These are phyloP conservation scores for Gambusia holbrooki DNA, from an alignment of 2,113 vertebrate species.

Conservation along the genomic window DNA sequence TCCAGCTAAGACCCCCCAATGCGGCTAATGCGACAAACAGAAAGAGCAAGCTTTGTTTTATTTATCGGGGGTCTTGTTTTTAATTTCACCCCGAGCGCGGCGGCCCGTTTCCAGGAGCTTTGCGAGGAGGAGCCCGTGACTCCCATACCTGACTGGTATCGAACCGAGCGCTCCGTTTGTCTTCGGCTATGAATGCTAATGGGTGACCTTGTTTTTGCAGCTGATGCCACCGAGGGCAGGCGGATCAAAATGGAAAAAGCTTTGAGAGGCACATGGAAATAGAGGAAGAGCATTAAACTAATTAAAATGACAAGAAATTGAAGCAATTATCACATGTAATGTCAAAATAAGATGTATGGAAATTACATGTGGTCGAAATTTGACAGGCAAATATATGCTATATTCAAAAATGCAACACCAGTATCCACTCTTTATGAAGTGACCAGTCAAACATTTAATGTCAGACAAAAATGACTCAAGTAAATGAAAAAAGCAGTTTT, in stretches of 20 bases:
- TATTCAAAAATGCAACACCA: too few species aligned
- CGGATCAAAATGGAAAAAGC: constrained; percentile 60
- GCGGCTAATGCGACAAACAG: constrained; percentile 41
- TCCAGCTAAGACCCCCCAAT: constrained; percentile 40
- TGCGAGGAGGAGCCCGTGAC: constrained; percentile 27
- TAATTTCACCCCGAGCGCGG: constrained; percentile 61
- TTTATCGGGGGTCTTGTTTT: constrained; percentile 75
- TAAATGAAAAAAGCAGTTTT: not conserved
- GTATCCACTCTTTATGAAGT: too few species aligned
- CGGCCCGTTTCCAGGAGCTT: constrained; percentile 36
- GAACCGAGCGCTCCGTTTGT: constrained; percentile 46
- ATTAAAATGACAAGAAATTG: not conserved
- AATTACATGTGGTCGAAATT: not conserved
- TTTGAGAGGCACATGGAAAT: constrained; percentile 3
- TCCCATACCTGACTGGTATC: constrained; percentile 63
- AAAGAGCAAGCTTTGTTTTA: constrained; percentile 65
- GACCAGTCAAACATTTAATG: too few species aligned
- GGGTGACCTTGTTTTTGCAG: constrained; percentile 66
- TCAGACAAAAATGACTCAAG: not conserved
- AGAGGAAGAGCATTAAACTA: constrained; percentile 2
- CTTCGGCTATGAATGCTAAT: constrained; percentile 71
- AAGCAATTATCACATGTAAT: constrained; percentile 36
- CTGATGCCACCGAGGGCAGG: constrained; percentile 52
- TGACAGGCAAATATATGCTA: not conserved
- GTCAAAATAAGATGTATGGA: not conserved